Conservation (phyloP, 1,140 invertebrate species). For the Centruroides sculpturatus region DNA sequence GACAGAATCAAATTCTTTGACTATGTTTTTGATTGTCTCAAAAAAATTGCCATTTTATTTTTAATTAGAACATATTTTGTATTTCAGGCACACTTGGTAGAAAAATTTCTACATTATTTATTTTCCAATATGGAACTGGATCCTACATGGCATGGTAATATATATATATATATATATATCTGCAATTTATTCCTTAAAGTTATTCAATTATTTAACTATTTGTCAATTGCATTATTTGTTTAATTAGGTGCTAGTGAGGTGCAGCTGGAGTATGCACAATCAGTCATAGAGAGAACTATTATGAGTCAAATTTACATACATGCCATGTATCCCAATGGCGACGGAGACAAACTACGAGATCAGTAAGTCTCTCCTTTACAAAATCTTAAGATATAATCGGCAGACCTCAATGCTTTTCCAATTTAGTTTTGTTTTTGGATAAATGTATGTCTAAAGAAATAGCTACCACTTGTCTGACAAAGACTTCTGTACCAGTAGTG, state of each 20-base stretch:
- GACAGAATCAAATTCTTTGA: too few species aligned
- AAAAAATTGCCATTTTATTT: too few species aligned
- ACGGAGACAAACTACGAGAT: constrained; percentile 83
- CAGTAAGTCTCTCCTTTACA: constrained; percentile 41
- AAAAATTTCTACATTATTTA: constrained; percentile 45
- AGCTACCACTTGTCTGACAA: too few species aligned
- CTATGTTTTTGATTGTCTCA: too few species aligned
- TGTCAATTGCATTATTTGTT: background rate
- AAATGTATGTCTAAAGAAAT: too few species aligned
- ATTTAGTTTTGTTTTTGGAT: too few species aligned
- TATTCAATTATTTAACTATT: too few species aligned
- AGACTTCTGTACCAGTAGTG: too few species aligned
- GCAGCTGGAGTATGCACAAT: constrained; percentile 45
- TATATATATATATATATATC: background rate
- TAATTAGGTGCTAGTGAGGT: constrained; percentile 55
- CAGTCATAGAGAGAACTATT: constrained; percentile 38
- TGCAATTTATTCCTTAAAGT: too few species aligned
- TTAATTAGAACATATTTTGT: too few species aligned
- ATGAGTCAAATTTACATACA: constrained; percentile 82
- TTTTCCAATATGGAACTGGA: constrained; percentile 48
- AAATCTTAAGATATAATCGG: too few species aligned
- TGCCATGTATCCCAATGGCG: constrained; percentile 92
- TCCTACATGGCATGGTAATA: constrained; percentile 50
- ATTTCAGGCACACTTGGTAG: constrained; percentile 35
- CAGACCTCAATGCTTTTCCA: too few species aligned